phyloP scores from a whole-genome alignment of 2,113 vertebrate species.

The Aptenodytes forsteri region DNA sequence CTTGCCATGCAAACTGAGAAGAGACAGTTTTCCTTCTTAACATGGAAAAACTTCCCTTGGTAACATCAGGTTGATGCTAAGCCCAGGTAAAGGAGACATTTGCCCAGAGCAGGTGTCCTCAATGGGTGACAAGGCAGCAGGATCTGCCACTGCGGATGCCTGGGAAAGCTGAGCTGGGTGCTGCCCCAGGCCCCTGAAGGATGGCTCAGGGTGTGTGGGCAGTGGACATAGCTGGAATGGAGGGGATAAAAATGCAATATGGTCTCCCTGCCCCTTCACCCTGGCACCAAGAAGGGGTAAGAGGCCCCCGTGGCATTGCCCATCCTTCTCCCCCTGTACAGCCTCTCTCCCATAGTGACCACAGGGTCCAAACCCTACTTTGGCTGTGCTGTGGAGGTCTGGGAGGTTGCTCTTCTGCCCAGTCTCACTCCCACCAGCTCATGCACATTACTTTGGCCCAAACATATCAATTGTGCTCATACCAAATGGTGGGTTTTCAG shows the following conservation, averaged over 20 bases:
- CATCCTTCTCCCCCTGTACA: not conserved
- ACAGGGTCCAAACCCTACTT: not conserved
- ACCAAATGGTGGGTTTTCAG: rapidly evolving
- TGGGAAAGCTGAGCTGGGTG: not conserved
- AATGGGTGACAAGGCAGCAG: not conserved
- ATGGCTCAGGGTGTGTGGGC: not conserved
- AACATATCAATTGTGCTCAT: too few relatives aligned
- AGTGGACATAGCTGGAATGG: not conserved
- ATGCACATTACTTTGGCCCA: too few relatives aligned
- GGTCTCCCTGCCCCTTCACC: not conserved
- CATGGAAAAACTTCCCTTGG: not conserved
- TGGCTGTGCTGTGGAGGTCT: not conserved
- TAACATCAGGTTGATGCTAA: rapidly evolving
- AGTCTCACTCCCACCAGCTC: not conserved
- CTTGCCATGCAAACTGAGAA: not conserved
- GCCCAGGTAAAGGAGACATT: not conserved
- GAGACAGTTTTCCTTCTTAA: not conserved
- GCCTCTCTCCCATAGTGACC: not conserved
- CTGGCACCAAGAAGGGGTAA: not conserved
- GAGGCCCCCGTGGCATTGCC: not conserved
- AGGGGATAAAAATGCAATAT: not conserved
- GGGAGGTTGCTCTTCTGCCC: not conserved
- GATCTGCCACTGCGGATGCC: not conserved
- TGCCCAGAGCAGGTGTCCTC: not conserved
- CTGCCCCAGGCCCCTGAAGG: not conserved